Evolutionary conservation across 2,113 vertebrate genomes (phyloP).

Genomic region (Phodopus roborovskii): DNA sequence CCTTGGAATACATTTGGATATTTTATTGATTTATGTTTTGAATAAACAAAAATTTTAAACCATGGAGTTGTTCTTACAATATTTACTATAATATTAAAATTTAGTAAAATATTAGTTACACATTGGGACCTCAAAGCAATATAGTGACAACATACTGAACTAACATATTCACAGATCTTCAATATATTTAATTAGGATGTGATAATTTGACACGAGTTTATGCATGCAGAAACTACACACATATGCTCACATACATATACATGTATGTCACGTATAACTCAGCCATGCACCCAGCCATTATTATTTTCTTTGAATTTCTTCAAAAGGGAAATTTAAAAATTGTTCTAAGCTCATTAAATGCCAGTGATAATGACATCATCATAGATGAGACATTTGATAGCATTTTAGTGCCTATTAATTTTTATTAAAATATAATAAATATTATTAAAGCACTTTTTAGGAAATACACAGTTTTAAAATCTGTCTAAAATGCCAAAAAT

Average conservation of each 20-base stretch:
- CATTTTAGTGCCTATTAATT: slow-evolving; percentile 81
- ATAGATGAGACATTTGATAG: slow-evolving; percentile 13
- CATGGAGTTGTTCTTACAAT: neutral
- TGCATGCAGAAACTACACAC: neutral
- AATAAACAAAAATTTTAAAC: slow-evolving; percentile 43
- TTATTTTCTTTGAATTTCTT: slow-evolving; percentile 43
- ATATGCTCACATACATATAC: neutral
- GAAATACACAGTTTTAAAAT: slow-evolving; percentile 82
- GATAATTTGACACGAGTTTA: neutral
- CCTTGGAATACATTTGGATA: neutral
- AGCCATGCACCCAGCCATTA: neutral
- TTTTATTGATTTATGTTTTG: slow-evolving; percentile 20
- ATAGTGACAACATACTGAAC: neutral
- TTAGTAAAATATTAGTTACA: slow-evolving; percentile 1
- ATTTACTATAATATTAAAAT: neutral
- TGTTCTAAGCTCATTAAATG: slow-evolving; percentile 62
- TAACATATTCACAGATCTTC: neutral
- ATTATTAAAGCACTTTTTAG: slow-evolving; percentile 70
- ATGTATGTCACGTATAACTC: neutral
- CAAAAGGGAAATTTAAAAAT: slow-evolving; percentile 44
- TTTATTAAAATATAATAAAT: slow-evolving; percentile 83
- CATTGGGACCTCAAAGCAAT: neutral
- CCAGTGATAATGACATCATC: slow-evolving; percentile 29
- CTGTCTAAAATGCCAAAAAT: slow-evolving; percentile 83
- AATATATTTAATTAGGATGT: slow-evolving; percentile 27